A percentile compares a stretch with the other conserved stretches of the same genome.
These are phyloP conservation scores for Drosophila bipectinata DNA, from an alignment of 1,140 invertebrate species.

Conservation along the genomic window DNA sequence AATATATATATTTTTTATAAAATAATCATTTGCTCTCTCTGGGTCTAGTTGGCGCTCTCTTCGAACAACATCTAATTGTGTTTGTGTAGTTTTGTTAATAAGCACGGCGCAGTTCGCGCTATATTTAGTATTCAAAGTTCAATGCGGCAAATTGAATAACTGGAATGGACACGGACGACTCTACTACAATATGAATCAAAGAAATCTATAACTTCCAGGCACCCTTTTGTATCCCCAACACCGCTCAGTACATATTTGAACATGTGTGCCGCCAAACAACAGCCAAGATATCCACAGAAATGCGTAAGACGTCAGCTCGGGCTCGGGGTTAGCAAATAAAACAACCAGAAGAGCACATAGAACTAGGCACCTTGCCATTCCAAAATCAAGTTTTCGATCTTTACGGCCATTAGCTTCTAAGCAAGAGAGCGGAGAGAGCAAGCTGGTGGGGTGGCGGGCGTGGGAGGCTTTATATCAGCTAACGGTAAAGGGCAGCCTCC, in stretches of 20 bases:
- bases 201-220: constrained; percentile 14
- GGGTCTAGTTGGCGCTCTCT: constrained; percentile 6
- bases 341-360: constrained; percentile 33
- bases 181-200: constrained; percentile 1
- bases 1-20: constrained; percentile 42
- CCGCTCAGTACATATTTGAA: constrained; percentile 39
- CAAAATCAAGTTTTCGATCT: constrained; percentile 72
- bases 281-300: constrained; percentile 33
- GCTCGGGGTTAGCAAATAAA: constrained; percentile 34
- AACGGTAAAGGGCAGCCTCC: constrained; percentile 52
- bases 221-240: background rate
- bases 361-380: constrained; percentile 33
- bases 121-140: constrained; percentile 77
- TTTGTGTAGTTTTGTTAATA: constrained; percentile 63
- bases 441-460: background rate
- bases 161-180: constrained; percentile 20
- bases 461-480: constrained; percentile 43
- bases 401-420: constrained; percentile 27
- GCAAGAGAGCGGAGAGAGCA: background rate
- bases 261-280: constrained; percentile 38
- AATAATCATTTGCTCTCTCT: constrained; percentile 26
- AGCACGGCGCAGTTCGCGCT: constrained; percentile 69
- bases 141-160: constrained; percentile 48
- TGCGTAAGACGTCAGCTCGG: constrained; percentile 33
- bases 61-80: constrained; percentile 17